Evolutionary conservation across 2,797 vertebrate genomes (phyloP).

Genomic region (Tympanoctomys barrerae): DNA sequence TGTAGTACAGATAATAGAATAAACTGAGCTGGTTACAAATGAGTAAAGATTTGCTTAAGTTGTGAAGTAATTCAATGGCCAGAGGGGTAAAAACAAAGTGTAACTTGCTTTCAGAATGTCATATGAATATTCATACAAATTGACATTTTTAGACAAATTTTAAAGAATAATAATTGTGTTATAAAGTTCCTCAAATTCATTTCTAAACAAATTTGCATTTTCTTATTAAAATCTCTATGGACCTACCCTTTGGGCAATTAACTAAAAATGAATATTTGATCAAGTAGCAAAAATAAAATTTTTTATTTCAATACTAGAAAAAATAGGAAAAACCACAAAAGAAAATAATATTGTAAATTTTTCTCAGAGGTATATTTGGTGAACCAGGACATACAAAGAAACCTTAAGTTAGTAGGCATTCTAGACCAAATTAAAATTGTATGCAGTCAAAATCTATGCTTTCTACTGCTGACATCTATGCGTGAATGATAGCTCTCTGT

Average conservation of each 20-base stretch:
- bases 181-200: background rate
- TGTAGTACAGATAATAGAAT: background rate
- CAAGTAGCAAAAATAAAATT: background rate
- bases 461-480: background rate
- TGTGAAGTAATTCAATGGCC: background rate
- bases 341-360: background rate
- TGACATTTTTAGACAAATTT: background rate
- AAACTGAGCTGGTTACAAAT: background rate
- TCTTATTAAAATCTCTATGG: background rate
- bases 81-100: background rate
- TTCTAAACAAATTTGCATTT: slow-evolving; percentile 15
- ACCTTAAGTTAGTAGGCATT: background rate
- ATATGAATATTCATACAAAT: background rate
- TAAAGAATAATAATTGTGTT: background rate
- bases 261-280: background rate
- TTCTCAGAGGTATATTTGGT: background rate
- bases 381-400: background rate
- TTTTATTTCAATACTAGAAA: background rate
- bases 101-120: background rate
- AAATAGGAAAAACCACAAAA: background rate
- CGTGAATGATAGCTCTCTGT: background rate
- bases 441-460: background rate
- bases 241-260: background rate
- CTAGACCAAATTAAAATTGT: background rate
- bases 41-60: background rate